Conservation (phyloP, 1,140 invertebrate genomes). For the Tetraneura akinire region DNA sequence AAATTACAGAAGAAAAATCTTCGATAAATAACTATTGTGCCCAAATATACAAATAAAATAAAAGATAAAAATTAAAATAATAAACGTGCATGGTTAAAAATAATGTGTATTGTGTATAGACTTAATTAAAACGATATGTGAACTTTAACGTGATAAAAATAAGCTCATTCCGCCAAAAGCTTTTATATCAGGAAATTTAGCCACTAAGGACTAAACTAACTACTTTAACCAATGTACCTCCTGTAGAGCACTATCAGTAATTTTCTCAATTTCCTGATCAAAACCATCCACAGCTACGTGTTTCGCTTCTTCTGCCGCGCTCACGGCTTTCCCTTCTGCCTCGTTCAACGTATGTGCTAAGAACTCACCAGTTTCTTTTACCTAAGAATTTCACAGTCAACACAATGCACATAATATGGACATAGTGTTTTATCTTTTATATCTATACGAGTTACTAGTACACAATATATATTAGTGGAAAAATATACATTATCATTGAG, state of each 20-base stretch:
- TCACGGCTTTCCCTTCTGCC: slow-evolving; percentile 52
- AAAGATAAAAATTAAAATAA: not conserved
- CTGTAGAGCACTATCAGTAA: slow-evolving; percentile 53
- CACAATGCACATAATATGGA: not conserved
- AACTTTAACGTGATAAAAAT: not conserved
- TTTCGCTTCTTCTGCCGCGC: slow-evolving; percentile 54
- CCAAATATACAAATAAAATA: not conserved
- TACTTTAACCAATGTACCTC: slow-evolving; percentile 52
- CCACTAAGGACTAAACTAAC: too few relatives aligned
- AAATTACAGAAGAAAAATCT: slow-evolving; percentile 27
- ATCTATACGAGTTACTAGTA: not conserved
- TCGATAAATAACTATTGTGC: not conserved
- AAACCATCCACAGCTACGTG: slow-evolving; percentile 56
- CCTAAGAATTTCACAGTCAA: slow-evolving; percentile 48
- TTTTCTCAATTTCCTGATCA: slow-evolving; percentile 55
- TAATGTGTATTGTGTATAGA: not conserved
- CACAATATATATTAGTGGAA: not conserved
- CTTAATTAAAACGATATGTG: not conserved
- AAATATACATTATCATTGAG: not conserved
- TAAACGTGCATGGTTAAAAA: not conserved
- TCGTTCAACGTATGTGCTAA: slow-evolving; percentile 54
- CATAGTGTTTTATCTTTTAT: not conserved
- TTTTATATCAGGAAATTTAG: not conserved
- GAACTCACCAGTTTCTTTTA: slow-evolving; percentile 56
- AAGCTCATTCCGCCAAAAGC: not conserved